phyloP scores from a whole-genome alignment of 2,113 vertebrate genomes.

The Labrus mixtus region DNA sequence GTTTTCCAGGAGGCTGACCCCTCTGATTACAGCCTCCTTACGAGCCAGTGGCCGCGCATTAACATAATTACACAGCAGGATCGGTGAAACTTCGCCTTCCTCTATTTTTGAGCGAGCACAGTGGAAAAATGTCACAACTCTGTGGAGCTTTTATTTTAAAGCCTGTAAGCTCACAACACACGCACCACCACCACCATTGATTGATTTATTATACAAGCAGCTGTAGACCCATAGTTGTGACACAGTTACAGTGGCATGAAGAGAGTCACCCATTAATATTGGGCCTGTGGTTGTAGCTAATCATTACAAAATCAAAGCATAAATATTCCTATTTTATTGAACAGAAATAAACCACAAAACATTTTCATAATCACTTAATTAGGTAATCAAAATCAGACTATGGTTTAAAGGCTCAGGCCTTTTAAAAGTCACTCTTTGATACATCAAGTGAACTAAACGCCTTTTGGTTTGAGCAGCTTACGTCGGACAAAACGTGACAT shows the following conservation, averaged over 20 bases:
- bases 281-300: not conserved
- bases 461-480: no score
- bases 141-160: not conserved
- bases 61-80: conserved; percentile 67
- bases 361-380: no score
- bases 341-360: no score
- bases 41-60: conserved; percentile 44
- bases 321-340: no score
- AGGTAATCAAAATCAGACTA: no score
- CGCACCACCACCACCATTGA: not conserved
- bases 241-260: conserved; percentile 8
- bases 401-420: no score
- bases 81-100: conserved; percentile 32
- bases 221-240: conserved; percentile 37
- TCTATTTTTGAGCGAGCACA: conserved; percentile 15
- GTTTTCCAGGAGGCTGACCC: conserved; percentile 62
- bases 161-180: not conserved
- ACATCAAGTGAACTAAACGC: no score
- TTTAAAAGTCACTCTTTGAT: no score
- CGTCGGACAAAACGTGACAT: no score
- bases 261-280: conserved; percentile 25
- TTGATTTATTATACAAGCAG: conserved; percentile 21
- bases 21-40: conserved; percentile 66
- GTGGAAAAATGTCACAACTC: conserved; percentile 33
- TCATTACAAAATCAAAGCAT: not conserved